Conservation (phyloP, 1,140 invertebrate genomes). For the Phortica variegata region DNA sequence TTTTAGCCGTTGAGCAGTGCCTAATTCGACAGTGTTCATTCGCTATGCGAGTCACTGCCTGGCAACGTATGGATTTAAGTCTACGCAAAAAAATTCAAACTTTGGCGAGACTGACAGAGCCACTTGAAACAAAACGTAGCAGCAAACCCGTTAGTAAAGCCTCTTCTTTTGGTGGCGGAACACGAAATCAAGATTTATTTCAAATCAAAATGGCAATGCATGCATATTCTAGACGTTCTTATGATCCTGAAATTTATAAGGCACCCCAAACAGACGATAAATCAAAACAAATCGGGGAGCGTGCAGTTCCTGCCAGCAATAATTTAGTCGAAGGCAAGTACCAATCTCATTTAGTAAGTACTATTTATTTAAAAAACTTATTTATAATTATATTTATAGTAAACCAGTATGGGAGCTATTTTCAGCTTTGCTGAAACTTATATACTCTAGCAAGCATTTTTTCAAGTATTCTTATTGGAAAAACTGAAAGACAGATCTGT, state of each 20-base stretch:
- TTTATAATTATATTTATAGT: too few species aligned
- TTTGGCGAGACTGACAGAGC: slow-evolving; percentile 60
- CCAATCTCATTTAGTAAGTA: neutral
- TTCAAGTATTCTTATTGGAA: too few species aligned
- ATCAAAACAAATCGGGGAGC: slow-evolving; percentile 25
- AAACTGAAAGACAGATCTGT: too few species aligned
- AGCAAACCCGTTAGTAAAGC: slow-evolving; percentile 40
- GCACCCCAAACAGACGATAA: slow-evolving; percentile 47
- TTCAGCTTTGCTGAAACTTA: too few species aligned
- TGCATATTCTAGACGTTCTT: slow-evolving; percentile 57
- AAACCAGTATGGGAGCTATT: too few species aligned
- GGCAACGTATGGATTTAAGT: slow-evolving; percentile 66
- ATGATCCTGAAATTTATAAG: slow-evolving; percentile 42
- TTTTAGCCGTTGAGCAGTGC: slow-evolving; percentile 64
- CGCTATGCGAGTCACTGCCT: slow-evolving; percentile 64
- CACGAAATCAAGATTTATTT: slow-evolving; percentile 60
- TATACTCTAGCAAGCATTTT: too few species aligned
- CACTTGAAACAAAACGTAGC: slow-evolving; percentile 42
- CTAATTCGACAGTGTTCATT: slow-evolving; percentile 64
- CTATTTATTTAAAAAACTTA: too few species aligned
- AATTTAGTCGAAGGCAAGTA: slow-evolving; percentile 36
- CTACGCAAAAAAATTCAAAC: slow-evolving; percentile 64
- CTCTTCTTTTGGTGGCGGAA: slow-evolving; percentile 46
- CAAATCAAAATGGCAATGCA: slow-evolving; percentile 64
- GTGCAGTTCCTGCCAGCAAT: slow-evolving; percentile 47